Conservation (phyloP, 37 sponge, comb jelly and placozoan species). For the Beroe forskalii region DNA sequence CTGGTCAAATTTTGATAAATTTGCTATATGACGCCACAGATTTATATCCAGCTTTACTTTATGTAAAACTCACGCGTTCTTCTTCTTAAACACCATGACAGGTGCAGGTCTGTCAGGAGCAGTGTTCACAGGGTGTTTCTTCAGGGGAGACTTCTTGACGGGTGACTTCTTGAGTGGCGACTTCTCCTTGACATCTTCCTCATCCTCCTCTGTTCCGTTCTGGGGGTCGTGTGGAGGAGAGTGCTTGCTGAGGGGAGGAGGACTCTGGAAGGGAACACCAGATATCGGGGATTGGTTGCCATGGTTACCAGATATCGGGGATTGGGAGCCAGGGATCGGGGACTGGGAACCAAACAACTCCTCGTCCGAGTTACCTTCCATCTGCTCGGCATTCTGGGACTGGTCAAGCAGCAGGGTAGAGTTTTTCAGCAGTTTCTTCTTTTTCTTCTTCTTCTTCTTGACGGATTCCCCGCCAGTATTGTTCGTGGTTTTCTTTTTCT, state of each 20-base stretch:
- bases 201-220: not conserved
- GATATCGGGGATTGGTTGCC: not conserved
- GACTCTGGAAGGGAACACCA: not conserved
- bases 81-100: not conserved
- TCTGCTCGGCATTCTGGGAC: not conserved
- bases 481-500: not conserved
- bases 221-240: not conserved
- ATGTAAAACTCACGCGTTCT: too few species aligned
- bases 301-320: not conserved
- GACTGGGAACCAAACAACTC: conserved; percentile 1
- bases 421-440: conserved; percentile 50
- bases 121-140: not conserved
- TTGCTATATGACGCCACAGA: too few species aligned
- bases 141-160: not conserved
- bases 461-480: not conserved
- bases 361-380: not conserved
- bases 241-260: conserved; percentile 1
- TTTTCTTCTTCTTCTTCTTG: conserved; percentile 54
- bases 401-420: conserved; percentile 12
- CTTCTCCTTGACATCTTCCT: not conserved
- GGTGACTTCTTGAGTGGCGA: not conserved
- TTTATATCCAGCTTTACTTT: too few species aligned
- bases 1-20: too few species aligned
- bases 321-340: not conserved
- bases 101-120: not conserved